Evolutionary conservation across 2,888 invertebrate genomes (phyloP).

Genomic region (Drosophila villosipedis): DNA sequence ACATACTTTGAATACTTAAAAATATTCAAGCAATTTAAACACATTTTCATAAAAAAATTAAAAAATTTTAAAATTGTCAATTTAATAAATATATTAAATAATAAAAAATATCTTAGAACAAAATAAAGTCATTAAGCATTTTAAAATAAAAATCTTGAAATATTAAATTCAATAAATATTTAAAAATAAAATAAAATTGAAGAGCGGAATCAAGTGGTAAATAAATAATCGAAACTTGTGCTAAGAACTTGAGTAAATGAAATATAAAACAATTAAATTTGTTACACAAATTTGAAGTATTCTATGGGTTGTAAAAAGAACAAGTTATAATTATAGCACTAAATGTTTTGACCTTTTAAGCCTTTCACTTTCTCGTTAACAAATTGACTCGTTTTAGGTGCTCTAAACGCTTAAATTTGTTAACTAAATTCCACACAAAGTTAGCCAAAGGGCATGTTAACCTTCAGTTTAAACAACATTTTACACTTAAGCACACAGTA

Average conservation of each 20-base stretch:
- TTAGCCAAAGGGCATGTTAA: constrained; percentile 45
- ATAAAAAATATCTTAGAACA: background rate
- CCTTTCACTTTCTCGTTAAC: constrained; percentile 20
- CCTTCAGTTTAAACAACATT: constrained; percentile 52
- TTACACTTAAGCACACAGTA: constrained; percentile 55
- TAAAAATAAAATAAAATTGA: background rate
- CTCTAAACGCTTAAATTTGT: constrained; percentile 32
- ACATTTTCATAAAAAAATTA: too few relatives aligned
- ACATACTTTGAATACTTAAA: background rate
- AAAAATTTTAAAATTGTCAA: background rate
- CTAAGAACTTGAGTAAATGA: background rate
- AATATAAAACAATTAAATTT: background rate
- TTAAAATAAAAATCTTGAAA: background rate
- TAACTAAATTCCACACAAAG: constrained; percentile 38
- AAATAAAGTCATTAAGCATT: background rate
- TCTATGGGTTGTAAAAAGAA: background rate
- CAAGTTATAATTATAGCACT: background rate
- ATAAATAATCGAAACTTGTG: background rate
- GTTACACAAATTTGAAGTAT: background rate
- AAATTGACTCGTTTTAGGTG: constrained; percentile 26
- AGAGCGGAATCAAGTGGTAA: background rate
- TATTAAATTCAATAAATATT: background rate
- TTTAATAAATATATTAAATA: background rate
- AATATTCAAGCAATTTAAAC: background rate
- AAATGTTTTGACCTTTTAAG: background rate